Conservation (phyloP, 2,797 vertebrate species). For the Discoglossus pictus region DNA sequence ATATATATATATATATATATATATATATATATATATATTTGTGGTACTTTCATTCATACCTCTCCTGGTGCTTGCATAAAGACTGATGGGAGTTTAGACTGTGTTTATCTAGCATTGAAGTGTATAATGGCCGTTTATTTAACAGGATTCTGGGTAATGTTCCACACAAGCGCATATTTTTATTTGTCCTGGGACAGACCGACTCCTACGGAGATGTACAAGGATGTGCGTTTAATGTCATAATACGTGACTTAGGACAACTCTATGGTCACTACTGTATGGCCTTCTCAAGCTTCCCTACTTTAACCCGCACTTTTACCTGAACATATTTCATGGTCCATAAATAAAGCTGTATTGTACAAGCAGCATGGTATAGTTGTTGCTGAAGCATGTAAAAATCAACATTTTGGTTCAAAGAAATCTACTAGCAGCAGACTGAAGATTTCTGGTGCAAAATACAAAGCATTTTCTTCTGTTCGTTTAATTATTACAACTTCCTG, state of each 20-base stretch:
- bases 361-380: slow-evolving; percentile 30
- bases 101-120: slow-evolving; percentile 22
- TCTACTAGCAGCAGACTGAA: slow-evolving; percentile 34
- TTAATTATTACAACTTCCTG: slow-evolving; percentile 80
- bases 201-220: slow-evolving; percentile 29
- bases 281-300: slow-evolving; percentile 24
- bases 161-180: slow-evolving; percentile 31
- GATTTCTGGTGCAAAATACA: slow-evolving; percentile 54
- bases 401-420: slow-evolving; percentile 59
- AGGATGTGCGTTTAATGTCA: slow-evolving; percentile 13
- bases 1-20: too few relatives aligned
- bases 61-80: too few relatives aligned
- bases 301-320: slow-evolving; percentile 23
- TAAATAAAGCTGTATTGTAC: slow-evolving; percentile 47
- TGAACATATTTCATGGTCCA: slow-evolving; percentile 35
- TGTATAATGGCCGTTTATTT: slow-evolving; percentile 37
- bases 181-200: slow-evolving; percentile 16
- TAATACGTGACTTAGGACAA: neutral
- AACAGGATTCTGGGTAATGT: slow-evolving; percentile 40
- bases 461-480: slow-evolving; percentile 71
- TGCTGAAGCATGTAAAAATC: slow-evolving; percentile 45
- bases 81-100: too few relatives aligned
- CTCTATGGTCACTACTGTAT: slow-evolving; percentile 11
- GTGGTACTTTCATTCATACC: too few relatives aligned
- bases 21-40: too few relatives aligned